phyloP scores from a whole-genome alignment of 2,888 invertebrate species.

The Baccha elongata region DNA sequence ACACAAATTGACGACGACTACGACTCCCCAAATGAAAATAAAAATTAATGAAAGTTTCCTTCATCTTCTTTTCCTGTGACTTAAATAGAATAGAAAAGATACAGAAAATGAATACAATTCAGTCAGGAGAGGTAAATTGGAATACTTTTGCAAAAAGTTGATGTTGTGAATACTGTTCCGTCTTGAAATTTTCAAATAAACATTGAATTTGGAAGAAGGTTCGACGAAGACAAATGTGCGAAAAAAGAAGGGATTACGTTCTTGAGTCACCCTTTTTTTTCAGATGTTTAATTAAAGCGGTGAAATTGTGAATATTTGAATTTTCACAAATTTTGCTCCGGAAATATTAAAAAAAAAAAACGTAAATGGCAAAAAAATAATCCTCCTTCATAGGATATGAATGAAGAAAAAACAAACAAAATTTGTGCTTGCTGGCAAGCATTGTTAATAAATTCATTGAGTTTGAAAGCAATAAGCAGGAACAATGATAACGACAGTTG shows the following conservation, averaged over 20 bases:
- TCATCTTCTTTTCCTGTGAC: neutral
- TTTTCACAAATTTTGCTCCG: conserved; percentile 11
- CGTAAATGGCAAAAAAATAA: conserved; percentile 19
- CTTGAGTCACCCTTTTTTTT: conserved; percentile 23
- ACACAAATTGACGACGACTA: conserved; percentile 58
- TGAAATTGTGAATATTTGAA: conserved; percentile 21
- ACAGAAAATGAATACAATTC: neutral
- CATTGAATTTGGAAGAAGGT: neutral
- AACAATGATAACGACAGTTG: conserved; percentile 19
- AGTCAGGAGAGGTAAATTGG: conserved; percentile 47
- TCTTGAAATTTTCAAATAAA: conserved; percentile 47
- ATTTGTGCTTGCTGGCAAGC: neutral
- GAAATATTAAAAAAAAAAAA: conserved; percentile 9
- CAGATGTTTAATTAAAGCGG: conserved; percentile 56
- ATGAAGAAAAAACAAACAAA: neutral
- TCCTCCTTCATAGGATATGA: neutral
- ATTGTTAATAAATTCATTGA: conserved; percentile 26
- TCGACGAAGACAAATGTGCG: neutral
- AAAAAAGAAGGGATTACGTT: conserved; percentile 12
- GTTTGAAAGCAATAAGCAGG: neutral
- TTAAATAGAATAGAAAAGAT: neutral
- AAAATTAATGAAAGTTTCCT: conserved; percentile 69
- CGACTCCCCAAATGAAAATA: conserved; percentile 64
- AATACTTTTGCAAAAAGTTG: conserved; percentile 60
- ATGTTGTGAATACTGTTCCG: conserved; percentile 27